Evolutionary conservation across 1,140 invertebrate species (phyloP).

Genomic region (Nasonia longicornis): DNA sequence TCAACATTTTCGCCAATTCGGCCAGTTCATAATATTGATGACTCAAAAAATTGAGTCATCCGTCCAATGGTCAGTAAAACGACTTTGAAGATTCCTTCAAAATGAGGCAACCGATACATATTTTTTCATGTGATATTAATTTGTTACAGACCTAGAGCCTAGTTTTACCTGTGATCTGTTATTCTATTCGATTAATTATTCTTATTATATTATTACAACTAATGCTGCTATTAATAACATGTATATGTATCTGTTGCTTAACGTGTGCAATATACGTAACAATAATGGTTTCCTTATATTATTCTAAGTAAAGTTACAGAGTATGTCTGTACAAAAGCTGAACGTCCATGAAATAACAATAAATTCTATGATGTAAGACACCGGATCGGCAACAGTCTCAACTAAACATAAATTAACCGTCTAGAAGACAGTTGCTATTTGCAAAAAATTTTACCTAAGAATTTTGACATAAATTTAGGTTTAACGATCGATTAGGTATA

Average conservation of each 20-base stretch:
- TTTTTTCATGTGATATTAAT: constrained; percentile 65
- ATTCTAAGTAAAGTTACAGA: constrained; percentile 18
- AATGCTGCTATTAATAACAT: constrained; percentile 19
- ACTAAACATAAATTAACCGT: constrained; percentile 3
- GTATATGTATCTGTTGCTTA: constrained; percentile 50
- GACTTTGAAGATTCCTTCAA: constrained; percentile 50
- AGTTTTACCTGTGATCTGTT: constrained; percentile 64
- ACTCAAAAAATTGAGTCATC: constrained; percentile 52
- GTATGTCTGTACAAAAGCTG: background rate
- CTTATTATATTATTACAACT: constrained; percentile 16
- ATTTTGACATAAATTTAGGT: background rate
- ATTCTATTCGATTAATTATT: constrained; percentile 51
- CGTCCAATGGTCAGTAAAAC: constrained; percentile 54
- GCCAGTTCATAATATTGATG: constrained; percentile 48
- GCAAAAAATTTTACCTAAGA: constrained; percentile 1
- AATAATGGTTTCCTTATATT: constrained; percentile 37
- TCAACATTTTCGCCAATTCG: constrained; percentile 25
- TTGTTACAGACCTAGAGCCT: constrained; percentile 61
- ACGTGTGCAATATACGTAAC: constrained; percentile 56
- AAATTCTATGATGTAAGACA: constrained; percentile 42
- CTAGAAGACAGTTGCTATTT: constrained; percentile 1
- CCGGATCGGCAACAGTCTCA: background rate
- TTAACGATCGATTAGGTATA: background rate
- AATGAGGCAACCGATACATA: constrained; percentile 58
- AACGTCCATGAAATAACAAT: constrained; percentile 57